Conservation (phyloP, 2,113 vertebrate species). For the rabbit (Oryctolagus cuniculus) region DNA sequence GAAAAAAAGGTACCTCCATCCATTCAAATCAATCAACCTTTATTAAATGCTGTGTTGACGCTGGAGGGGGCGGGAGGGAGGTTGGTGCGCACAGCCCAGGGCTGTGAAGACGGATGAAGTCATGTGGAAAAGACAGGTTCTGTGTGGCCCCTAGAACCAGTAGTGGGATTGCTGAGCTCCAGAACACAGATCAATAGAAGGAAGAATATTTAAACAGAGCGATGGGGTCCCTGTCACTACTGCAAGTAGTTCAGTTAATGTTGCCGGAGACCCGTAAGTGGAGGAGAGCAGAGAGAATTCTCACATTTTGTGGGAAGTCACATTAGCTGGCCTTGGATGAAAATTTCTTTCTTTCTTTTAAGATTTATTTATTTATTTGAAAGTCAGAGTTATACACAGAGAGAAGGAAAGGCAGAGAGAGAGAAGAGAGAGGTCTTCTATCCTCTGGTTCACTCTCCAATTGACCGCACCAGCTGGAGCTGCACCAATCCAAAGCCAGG, state of each 20-base stretch:
- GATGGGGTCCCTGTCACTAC: background rate
- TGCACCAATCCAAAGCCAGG: no score
- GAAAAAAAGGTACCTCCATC: background rate
- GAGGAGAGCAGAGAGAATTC: background rate
- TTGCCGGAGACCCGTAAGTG: background rate
- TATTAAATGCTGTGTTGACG: background rate
- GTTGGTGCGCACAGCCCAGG: background rate
- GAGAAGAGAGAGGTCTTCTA: no score
- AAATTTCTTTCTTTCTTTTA: background rate
- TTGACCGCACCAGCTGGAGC: no score
- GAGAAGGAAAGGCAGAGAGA: no score
- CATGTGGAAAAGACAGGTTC: background rate
- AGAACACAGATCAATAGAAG: background rate
- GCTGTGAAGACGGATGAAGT: background rate
- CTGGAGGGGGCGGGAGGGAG: background rate
- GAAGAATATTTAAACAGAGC: conserved; percentile 18
- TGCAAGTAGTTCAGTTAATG: background rate
- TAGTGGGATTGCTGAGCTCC: background rate
- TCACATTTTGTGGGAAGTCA: background rate
- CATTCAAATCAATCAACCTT: background rate
- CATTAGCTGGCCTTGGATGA: background rate
- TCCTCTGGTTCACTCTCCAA: no score
- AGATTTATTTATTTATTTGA: no score
- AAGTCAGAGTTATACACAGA: no score
- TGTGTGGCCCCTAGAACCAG: background rate